Base-by-base conservation (phyloP, 2,888 invertebrate species). In the Acleris literana region DNA sequence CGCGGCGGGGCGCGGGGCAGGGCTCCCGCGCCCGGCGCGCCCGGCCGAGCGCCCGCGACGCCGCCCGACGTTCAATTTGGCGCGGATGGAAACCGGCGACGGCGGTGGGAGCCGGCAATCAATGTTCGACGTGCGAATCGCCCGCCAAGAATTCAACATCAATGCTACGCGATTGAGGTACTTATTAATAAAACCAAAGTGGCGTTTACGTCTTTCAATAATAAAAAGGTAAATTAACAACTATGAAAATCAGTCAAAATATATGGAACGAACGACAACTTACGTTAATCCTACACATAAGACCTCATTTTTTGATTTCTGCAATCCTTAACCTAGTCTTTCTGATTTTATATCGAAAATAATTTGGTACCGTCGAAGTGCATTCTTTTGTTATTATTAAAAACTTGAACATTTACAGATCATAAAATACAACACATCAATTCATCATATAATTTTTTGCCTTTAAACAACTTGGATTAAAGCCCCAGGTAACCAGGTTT, bases 61-160 rank as follows among this genome's bases (percentile, higher is more conserved):
- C 80, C 80, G 78, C 84, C 88, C 90, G 90, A 91, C 85, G 90
- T 85, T 92, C 88, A 88, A 89, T 91, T 92, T 91, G 91, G 91
- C 90, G 88, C 90, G 90, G 88, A 90, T 87, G 80, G 86, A 84
- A 87, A 86, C 86, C 83, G 84, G 83, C 83, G 81, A 79, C 84
- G 83, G 83, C 86, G 88, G 84, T 85, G 84, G 85, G 83, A 80
- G 81, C 76, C 76, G 76, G 88, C 86, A 91, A 92, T 92, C 92
- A 88, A 92, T 92, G 91, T 83, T 89, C 82, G 82, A 86, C 82
- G 82, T 79, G 82, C 79, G 87, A 86, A 87, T 87, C 81, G 83
- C 85, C 83, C 80, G 75, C 74, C 79, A 83, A 77, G 79, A 78
- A 77, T 79, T 73, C 80, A 80, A 83, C 82, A 80, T 81, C 78